Percentiles rank a stretch among this genome's conserved stretches.
Evolutionary conservation across 1,140 invertebrate genomes (phyloP).

Genomic region (Gonatopus flavifemur): DNA sequence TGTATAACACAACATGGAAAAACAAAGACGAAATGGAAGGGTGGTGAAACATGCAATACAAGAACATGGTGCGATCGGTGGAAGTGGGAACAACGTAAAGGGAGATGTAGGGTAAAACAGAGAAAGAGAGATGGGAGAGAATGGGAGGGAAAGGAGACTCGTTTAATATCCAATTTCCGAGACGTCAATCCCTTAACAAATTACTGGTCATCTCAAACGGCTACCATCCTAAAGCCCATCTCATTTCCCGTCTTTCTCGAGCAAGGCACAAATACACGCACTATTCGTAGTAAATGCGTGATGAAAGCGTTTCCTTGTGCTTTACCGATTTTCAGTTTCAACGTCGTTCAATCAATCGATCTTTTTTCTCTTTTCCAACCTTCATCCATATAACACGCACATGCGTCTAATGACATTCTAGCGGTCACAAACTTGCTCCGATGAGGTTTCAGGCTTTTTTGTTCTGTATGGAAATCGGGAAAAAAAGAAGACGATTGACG

Average conservation of each 20-base stretch:
- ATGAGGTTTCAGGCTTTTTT: too few relatives aligned
- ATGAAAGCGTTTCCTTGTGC: slow-evolving; percentile 8
- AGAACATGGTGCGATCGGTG: slow-evolving; percentile 9
- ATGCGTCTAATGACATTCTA: too few relatives aligned
- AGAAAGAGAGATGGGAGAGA: slow-evolving; percentile 8
- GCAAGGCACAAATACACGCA: slow-evolving; percentile 5
- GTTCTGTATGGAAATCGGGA: too few relatives aligned
- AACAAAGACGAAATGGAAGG: too few relatives aligned
- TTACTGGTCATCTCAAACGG: slow-evolving; percentile 42
- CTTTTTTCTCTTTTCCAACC: not conserved
- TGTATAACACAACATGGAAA: too few relatives aligned
- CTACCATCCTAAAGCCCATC: slow-evolving; percentile 30
- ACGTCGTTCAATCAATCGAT: slow-evolving; percentile 1
- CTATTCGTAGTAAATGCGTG: not conserved
- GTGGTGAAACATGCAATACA: too few relatives aligned
- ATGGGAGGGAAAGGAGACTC: slow-evolving; percentile 29
- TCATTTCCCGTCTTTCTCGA: slow-evolving; percentile 36
- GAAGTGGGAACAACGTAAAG: not conserved
- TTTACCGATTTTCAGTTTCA: slow-evolving; percentile 15
- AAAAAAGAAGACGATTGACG: too few relatives aligned
- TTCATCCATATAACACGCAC: not conserved
- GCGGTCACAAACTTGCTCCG: too few relatives aligned
- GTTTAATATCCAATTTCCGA: slow-evolving; percentile 52
- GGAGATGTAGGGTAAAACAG: not conserved
- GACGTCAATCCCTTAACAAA: slow-evolving; percentile 49